Conservation (phyloP, 1,140 invertebrate genomes). For the Cherax quadricarinatus region DNA sequence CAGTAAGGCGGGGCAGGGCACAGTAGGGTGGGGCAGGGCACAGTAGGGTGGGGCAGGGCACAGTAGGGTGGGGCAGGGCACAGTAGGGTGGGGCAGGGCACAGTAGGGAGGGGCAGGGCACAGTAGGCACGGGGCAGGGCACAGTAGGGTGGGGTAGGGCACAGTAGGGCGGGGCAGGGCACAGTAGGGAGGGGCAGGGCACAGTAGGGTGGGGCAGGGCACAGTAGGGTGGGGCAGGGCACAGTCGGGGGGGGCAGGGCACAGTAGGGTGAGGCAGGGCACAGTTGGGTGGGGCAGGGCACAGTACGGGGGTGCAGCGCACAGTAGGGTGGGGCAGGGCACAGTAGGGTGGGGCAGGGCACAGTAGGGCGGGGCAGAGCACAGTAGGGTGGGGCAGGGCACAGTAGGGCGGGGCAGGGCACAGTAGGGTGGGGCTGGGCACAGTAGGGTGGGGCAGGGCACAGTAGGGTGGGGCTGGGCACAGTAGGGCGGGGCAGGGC, state of each 20-base stretch:
- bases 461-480: background rate
- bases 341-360: background rate
- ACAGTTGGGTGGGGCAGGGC: too few relatives aligned
- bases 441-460: background rate
- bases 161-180: too few relatives aligned
- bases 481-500: background rate
- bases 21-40: background rate
- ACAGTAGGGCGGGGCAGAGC: background rate
- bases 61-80: background rate
- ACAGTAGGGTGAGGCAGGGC: too few relatives aligned
- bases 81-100: background rate
- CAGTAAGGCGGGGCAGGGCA: background rate
- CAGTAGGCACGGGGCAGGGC: background rate
- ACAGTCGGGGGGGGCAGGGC: too few relatives aligned
- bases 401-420: background rate
- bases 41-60: background rate
- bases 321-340: too few relatives aligned
- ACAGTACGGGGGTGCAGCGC: too few relatives aligned
- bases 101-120: background rate
- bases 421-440: background rate
- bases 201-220: too few relatives aligned
- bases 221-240: too few relatives aligned
- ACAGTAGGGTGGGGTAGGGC: too few relatives aligned
- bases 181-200: too few relatives aligned
- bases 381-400: background rate